A percentile compares a stretch with the other conserved stretches of the same genome.
Evolutionary conservation across 2,113 vertebrate genomes (phyloP).

Genomic region (Muntiacus reevesi): DNA sequence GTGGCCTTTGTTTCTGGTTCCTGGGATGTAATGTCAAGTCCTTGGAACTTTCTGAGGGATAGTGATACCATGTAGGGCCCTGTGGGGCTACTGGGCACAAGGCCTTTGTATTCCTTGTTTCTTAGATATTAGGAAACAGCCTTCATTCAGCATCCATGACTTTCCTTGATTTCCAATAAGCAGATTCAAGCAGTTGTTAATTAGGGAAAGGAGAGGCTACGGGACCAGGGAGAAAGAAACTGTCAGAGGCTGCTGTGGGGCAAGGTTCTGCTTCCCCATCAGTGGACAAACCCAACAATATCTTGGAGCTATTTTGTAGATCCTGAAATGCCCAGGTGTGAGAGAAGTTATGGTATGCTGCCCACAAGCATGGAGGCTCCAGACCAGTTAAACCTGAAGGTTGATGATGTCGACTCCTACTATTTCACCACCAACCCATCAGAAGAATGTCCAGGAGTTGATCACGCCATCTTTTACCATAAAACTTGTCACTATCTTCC

Average conservation of each 20-base stretch:
- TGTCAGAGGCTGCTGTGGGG: neutral
- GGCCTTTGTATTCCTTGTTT: neutral
- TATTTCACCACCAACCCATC: neutral
- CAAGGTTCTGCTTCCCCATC: neutral
- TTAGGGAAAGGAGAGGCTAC: neutral
- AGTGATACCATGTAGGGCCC: neutral
- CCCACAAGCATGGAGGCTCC: neutral
- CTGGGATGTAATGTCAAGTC: neutral
- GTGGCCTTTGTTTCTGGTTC: neutral
- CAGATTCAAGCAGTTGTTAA: neutral
- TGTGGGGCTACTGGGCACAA: neutral
- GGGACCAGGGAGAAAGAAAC: neutral
- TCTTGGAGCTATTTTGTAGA: neutral
- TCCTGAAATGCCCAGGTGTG: neutral
- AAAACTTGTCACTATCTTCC: neutral
- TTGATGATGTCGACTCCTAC: neutral
- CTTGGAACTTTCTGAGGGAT: neutral
- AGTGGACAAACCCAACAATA: neutral
- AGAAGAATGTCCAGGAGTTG: neutral
- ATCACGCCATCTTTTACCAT: neutral
- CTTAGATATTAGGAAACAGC: neutral
- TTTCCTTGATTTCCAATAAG: neutral
- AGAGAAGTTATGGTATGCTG: neutral
- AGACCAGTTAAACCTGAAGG: neutral
- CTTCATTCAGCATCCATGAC: neutral